Evolutionary conservation across 2,797 vertebrate species (phyloP), one percentile per base, ranked within the genome.

Genomic region (Macroramphosus scolopax): DNA sequence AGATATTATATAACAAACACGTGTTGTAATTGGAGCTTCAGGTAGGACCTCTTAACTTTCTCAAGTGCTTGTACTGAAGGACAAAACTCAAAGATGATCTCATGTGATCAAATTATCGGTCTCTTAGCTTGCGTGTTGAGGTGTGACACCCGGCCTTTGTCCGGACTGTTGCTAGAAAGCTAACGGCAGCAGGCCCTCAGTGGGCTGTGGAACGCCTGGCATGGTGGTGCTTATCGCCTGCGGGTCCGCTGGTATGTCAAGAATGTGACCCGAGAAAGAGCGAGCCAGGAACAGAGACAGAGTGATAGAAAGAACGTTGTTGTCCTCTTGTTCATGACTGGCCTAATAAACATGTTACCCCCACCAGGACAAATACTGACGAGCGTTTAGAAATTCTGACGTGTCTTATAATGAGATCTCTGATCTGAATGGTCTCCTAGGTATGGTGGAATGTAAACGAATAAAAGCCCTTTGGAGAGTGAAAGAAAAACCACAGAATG

Each of bases 141-240:
- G 74, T 71, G 72, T 78, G 60, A 82, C 82, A 61, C 59, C 16
- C 58, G 9, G 54, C 70, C 66, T 79, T 84, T 83, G 81, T 82
- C 63, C 63, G 1, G 36, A 31, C 61, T 41, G 78, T 81, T 82
- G 80, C 82, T 80, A n/a, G n/a, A n/a, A 82, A 77, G 80, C 72
- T 80, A 77, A 75, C 20, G 42, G 75, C 81, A 80, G 67, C 71
- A 62, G 79, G 76, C 60, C 60, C 77, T 63, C 75, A 85, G 80
- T 79, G 80, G 81, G 80, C 78, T 72, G 68, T 80, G 85, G 80
- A 86, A 87, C 82, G 81, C 15, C 57, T 83, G 87, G 79, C 87
- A 80, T 61, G 72, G 69, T 33, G 70, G 65, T 65, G 78, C 82
- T 84, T 82, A 86, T 83, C 72, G 73, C 83, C 81, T 76, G 76